Evolutionary conservation across 2,888 invertebrate species (phyloP).

Genomic region (Seladonia tumulorum): DNA sequence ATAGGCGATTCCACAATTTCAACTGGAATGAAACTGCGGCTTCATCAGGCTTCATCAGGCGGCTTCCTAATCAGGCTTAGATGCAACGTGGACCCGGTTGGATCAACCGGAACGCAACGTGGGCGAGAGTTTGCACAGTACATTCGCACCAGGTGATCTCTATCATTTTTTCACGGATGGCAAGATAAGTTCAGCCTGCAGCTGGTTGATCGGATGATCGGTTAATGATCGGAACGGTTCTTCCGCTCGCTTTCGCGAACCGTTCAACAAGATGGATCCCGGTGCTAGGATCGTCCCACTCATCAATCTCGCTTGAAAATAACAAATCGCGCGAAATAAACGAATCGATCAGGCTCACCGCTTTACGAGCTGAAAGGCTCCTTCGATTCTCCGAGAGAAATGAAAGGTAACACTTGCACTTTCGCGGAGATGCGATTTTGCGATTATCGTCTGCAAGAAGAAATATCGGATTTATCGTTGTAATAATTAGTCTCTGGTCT

Average conservation of each 20-base stretch:
- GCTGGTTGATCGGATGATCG: constrained; percentile 15
- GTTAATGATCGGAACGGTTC: constrained; percentile 39
- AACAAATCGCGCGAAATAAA: constrained; percentile 1
- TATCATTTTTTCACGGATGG: constrained; percentile 37
- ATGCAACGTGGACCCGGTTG: too few relatives aligned
- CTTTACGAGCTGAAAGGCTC: background rate
- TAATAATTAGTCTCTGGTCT: background rate
- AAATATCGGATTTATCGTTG: background rate
- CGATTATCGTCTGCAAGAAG: background rate
- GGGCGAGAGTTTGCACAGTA: background rate
- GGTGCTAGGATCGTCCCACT: background rate
- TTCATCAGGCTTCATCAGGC: too few relatives aligned
- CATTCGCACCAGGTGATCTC: background rate
- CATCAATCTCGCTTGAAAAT: constrained; percentile 22
- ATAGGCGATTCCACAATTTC: too few relatives aligned
- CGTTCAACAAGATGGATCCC: constrained; percentile 23
- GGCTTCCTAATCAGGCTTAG: too few relatives aligned
- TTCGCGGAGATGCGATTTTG: background rate
- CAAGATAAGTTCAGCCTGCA: constrained; percentile 9
- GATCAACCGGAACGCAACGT: background rate
- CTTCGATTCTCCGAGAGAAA: background rate
- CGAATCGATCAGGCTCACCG: background rate
- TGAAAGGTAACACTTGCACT: background rate
- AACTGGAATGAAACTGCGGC: background rate
- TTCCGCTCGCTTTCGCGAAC: constrained; percentile 31